Evolutionary conservation across 2,888 invertebrate genomes (phyloP).

Genomic region (Hartigia nigra): DNA sequence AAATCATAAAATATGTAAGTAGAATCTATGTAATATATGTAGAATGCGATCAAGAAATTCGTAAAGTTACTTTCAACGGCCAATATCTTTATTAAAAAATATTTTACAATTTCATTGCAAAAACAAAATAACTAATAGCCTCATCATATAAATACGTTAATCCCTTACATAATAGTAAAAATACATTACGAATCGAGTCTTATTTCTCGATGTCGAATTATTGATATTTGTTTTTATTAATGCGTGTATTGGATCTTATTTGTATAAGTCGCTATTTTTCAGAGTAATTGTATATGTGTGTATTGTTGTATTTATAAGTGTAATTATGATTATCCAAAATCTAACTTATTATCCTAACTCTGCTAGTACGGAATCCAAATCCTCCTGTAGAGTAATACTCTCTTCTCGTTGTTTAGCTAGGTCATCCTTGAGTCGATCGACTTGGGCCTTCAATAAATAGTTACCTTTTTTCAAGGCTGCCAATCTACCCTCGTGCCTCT

Average conservation of each 20-base stretch:
- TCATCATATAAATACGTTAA: conserved; percentile 21
- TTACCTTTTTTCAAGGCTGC: conserved; percentile 89
- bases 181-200: conserved; percentile 7
- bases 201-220: background rate
- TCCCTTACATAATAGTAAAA: conserved; percentile 16
- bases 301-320: conserved; percentile 16
- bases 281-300: conserved; percentile 14
- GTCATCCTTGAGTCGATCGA: conserved; percentile 88
- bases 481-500: conserved; percentile 82
- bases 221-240: conserved; percentile 8
- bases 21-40: background rate
- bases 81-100: conserved; percentile 58
- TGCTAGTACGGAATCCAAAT: conserved; percentile 86
- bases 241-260: conserved; percentile 2
- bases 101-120: conserved; percentile 53
- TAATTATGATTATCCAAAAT: conserved; percentile 15
- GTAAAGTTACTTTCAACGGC: conserved; percentile 20
- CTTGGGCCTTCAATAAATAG: conserved; percentile 86
- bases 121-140: conserved; percentile 30
- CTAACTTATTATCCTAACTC: conserved; percentile 76
- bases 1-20: background rate
- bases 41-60: conserved; percentile 1
- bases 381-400: conserved; percentile 81
- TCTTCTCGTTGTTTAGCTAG: conserved; percentile 85
- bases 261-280: background rate